These are phyloP conservation scores for Ammodramus savannarum DNA, from an alignment of 2,113 vertebrate species.

Conservation along the genomic window DNA sequence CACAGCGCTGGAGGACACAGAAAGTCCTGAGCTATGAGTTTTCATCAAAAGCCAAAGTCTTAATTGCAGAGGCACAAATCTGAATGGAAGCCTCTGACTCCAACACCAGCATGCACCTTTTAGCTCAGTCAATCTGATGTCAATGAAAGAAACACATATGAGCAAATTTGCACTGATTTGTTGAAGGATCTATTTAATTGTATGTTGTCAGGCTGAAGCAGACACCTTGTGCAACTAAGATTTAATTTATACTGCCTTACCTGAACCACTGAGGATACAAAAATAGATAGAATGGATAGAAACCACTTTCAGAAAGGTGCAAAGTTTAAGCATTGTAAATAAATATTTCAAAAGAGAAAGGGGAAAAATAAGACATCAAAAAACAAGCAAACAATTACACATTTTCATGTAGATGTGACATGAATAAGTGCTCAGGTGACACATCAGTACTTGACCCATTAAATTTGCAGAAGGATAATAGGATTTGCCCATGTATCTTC, in stretches of 20 bases:
- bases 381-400: not conserved
- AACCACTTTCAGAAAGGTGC: not conserved
- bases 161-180: not conserved
- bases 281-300: not conserved
- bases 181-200: not conserved
- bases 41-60: not conserved
- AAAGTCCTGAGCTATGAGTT: not conserved
- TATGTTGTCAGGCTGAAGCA: not conserved
- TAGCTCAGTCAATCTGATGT: not conserved
- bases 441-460: not conserved
- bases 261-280: not conserved
- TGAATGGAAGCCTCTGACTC: not conserved
- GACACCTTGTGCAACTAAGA: not conserved
- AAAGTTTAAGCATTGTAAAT: not conserved
- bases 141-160: not conserved
- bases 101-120: not conserved
- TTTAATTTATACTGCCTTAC: not conserved
- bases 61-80: not conserved
- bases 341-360: not conserved
- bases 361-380: accelerated
- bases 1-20: not conserved
- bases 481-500: not conserved
- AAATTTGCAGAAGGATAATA: not conserved
- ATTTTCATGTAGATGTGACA: not conserved
- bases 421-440: not conserved